Evolutionary conservation across 1,140 invertebrate species (phyloP), one percentile per base, ranked within the genome.

Genomic region (Linepithema humile): DNA sequence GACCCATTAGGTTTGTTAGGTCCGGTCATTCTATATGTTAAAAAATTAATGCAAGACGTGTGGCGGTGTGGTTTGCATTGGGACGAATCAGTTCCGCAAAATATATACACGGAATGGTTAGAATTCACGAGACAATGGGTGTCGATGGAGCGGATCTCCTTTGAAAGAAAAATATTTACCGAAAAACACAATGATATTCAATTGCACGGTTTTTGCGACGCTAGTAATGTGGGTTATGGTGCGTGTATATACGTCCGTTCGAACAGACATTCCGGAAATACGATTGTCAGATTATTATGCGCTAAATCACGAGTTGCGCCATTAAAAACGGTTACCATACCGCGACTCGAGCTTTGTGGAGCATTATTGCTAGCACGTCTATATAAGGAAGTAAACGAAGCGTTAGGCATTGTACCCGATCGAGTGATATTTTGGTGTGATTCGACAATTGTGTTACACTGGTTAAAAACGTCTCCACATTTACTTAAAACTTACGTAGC

Each of bases 401-500:
- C 32, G 3, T 60, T 6, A 40, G 1, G n/a, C n/a, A n/a, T n/a
- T n/a, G n/a, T 1, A 1, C 32, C 17, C 0, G 17, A 64, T n/a
- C 35, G 32, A 9, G 4, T 69, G 0, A 20, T 84, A n/a, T n/a
- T n/a, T n/a, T n/a, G n/a, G n/a, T n/a, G n/a, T n/a, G n/a, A n/a
- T n/a, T n/a, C n/a, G n/a, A 89, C 80, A 29, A 74, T 83, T 0
- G 40, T 73, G 0, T 70, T 89, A 17, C 80, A 88, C 17, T 93
- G 91, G 92, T 64, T 93, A 38, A 83, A 83, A 17, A 91, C 73
- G 40, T 17, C 89, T 5, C 82, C 91, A 17, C 82, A 87, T 57
- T 17, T 48, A 23, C 73, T 92, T 45, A 89, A 92, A 50, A 78
- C 85, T 10, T 93, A 87, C 72, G 89, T 92, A 4, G 87, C 86